Base-by-base conservation (phyloP, 2,113 vertebrate genomes). In the Myotis brandtii region DNA sequence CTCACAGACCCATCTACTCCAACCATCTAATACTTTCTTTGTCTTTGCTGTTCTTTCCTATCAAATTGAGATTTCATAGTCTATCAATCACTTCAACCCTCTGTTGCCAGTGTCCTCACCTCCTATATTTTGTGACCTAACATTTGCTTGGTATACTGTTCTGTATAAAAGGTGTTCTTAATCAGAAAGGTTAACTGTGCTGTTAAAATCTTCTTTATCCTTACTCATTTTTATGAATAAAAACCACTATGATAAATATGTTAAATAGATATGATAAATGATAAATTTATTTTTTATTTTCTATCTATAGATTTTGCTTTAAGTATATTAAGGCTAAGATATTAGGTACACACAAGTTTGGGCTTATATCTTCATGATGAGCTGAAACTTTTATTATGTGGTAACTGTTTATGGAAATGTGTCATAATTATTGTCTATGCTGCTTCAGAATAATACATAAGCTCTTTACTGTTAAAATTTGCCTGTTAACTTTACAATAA, bases 41-140 rank as follows among this genome's bases (percentile, higher is more conserved):
- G n/a, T 59, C 21, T 79, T 76, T 86, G 20, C n/a, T 64, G 54
- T 91, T 37, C 20, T 87, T 92, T 40, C 25, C 25, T 70, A 88
- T 76, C 62, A 95, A 69, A 76, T 64, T 82, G 59, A 80, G 16
- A 80, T 91, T 86, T 52, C 66, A 88, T 92, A 37, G n/a, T 62
- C 69, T 76, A 43, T 48, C 18, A 83, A 54, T 54, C 52, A 17
- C 69, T 46, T 92, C 48, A 59, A n/a, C 2, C 76, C 12, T 75
- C 40, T 88, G 10, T 70, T 83, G 59, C 21, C 14, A 50, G 6
- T 69, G 83, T 69, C 13, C 17, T 69, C 52, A 83, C 23, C 17
- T 86, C 21, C 12, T 12, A 37, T 30, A 4, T 86, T 52, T 72
- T 80, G 32, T 59, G 18, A 23, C 14, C 43, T n/a, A 82, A 88